These are phyloP conservation scores for Phymorhynchus buccinoides DNA, from an alignment of 1,140 invertebrate species.

Conservation along the genomic window DNA sequence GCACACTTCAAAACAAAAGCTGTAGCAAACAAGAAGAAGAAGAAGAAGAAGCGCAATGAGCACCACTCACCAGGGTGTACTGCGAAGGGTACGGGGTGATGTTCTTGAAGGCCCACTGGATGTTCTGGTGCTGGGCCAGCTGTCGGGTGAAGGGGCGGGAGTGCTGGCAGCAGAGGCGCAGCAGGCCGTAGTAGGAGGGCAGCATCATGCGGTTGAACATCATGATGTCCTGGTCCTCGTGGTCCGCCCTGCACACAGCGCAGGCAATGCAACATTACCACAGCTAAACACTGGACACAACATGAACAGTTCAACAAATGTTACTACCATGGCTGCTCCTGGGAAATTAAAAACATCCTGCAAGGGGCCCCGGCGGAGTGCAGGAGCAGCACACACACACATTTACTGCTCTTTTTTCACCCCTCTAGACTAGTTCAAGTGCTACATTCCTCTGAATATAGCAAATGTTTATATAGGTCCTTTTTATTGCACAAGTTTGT, in stretches of 20 bases:
- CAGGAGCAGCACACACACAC: too few species aligned
- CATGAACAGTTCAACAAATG: too few species aligned
- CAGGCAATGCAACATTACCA: too few species aligned
- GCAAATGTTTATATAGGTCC: too few species aligned
- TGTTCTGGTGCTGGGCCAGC: constrained; percentile 92
- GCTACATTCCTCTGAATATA: too few species aligned
- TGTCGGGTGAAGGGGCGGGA: constrained; percentile 88
- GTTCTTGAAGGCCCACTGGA: constrained; percentile 96
- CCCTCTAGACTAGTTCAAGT: too few species aligned
- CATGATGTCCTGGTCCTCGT: constrained; percentile 95
- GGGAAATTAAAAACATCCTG: too few species aligned
- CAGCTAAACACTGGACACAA: too few species aligned
- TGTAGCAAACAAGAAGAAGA: not conserved
- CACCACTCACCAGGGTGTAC: constrained; percentile 82
- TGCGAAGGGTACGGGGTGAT: constrained; percentile 94
- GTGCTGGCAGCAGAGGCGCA: constrained; percentile 90
- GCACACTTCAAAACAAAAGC: not conserved
- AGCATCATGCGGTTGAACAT: constrained; percentile 94
- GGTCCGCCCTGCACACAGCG: constrained; percentile 82
- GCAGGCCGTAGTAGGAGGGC: constrained; percentile 93
- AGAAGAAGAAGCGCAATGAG: not conserved
- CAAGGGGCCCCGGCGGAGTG: too few species aligned
- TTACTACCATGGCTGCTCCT: too few species aligned
- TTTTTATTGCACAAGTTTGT: too few species aligned
- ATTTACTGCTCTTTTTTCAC: too few species aligned